Base-by-base conservation (phyloP, 2,888 invertebrate species). In the Hypselothyrea guttata region DNA sequence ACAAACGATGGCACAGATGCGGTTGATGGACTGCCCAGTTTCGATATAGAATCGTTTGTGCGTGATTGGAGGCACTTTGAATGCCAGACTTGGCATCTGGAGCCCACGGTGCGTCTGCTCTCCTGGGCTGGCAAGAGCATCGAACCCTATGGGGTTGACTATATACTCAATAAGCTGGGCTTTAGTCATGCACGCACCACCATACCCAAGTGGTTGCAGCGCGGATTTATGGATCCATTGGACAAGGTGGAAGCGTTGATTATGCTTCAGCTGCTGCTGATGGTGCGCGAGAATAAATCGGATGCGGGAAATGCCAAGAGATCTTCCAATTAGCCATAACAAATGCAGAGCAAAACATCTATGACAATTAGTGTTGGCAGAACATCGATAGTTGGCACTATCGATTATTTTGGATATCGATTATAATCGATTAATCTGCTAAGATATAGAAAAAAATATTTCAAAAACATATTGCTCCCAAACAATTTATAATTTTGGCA, bases 151-250 rank as follows among this genome's bases (percentile, higher is more conserved):
- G 98, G 98, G 47, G 97, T 99, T 63, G 99, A 99, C 91, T 98
- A 98, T 90, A 98, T 99, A 86, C 92, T 99, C 46, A 98, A 98
- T 91, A 98, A 98, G 91, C 92, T 99, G 35, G 98, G 98, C 40
- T 99, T 99, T 90, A 95, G 96, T 59, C 99, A 99, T 91, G 98
- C 99, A 8, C 93, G 98, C 71, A 97, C 97, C 72, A 99, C 99
- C 54, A 99, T 99, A 88, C 99, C 99, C 56, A 99, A 99, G 91
- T 99, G 99, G 98, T 93, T 99, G 91, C 99, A 99, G 91, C 93
- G 99, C 52, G 99, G 99, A 9, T 96, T 98, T 82, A 96, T 99
- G 94, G 99, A 99, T 91, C 98, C 98, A 0, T 91, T 98, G 51
- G 99, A 99, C 91, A 96, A 97, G 89, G 93, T 98, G 57, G 92